phyloP scores from a whole-genome alignment of 2,888 invertebrate genomes.

The Rhaphigaster nebulosa region DNA sequence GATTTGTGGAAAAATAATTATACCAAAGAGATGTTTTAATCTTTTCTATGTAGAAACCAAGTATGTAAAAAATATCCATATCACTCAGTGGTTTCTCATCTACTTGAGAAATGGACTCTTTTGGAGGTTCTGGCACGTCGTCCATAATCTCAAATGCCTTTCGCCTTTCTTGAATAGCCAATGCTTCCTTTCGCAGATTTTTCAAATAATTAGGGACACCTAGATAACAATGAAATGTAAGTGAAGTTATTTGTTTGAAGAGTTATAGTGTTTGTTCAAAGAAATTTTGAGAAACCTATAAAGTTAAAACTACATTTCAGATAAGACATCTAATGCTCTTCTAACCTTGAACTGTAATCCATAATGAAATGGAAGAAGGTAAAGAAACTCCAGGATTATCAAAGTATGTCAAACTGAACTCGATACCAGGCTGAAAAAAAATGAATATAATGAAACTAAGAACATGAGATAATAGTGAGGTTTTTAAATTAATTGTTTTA shows the following conservation, averaged over 20 bases:
- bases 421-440: slow-evolving; percentile 76
- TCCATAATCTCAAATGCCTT: not conserved
- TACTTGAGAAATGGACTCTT: not conserved
- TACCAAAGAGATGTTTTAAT: slow-evolving; percentile 53
- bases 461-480: slow-evolving; percentile 20
- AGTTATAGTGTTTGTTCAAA: not conserved
- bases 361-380: slow-evolving; percentile 79
- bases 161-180: slow-evolving; percentile 42
- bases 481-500: not conserved
- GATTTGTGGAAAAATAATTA: not conserved
- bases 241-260: not conserved
- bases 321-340: not conserved
- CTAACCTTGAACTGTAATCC: slow-evolving; percentile 75
- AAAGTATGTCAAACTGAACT: slow-evolving; percentile 89
- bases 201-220: slow-evolving; percentile 57
- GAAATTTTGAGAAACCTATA: not conserved
- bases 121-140: not conserved
- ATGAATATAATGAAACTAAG: not conserved
- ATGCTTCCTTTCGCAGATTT: slow-evolving; percentile 43
- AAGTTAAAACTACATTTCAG: not conserved
- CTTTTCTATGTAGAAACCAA: slow-evolving; percentile 30
- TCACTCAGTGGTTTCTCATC: slow-evolving; percentile 14
- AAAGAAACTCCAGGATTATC: slow-evolving; percentile 88
- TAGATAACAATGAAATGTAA: not conserved
- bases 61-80: not conserved